Evolutionary conservation across 2,113 vertebrate species (phyloP), one percentile per base, ranked within the genome.

Genomic region (Cnemophilus loriae): DNA sequence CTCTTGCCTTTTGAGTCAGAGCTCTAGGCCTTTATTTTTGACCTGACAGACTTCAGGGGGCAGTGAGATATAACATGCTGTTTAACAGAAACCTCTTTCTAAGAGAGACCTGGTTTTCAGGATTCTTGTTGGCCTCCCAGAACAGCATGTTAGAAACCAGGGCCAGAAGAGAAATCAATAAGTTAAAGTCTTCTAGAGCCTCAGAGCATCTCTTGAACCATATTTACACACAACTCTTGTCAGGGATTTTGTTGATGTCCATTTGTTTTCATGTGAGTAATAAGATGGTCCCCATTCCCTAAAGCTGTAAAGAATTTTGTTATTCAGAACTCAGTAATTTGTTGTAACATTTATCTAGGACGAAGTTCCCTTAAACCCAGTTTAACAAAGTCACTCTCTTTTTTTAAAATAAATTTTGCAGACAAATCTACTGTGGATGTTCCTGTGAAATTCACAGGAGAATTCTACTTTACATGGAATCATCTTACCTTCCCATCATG

Each of bases 401-500:
- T 49, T 87, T 70, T 52, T 9, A 8, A 19, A 60, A 37, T 33
- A 63, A 81, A 37, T 23, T 87, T 86, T 52, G 28, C 56, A 70
- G 76, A 47, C 13, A 84, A 53, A 67, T 24, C 27, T 79, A 33
- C 53, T 74, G 52, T 70, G 37, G 42, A 35, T 44, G 22, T 70
- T 30, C 75, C 65, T 80, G n/a, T 79, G 65, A 91, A 73, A 87
- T 47, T 84, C 46, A 81, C n/a, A 57, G 42, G 57, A 84, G 42
- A 65, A 78, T 44, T 86, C 37, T 73, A 3, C 49, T 90, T 87
- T 30, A 49, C 22, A 7, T 68, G 49, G n/a, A 57, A 79, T 18
- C 18, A 55, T 44, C 95, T 95, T 96, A 99, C 99, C 99, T 98
- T 98, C 93, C 99, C 99, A 18, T 97, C 80, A 9, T 99, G 99